Evolutionary conservation across 2,113 vertebrate genomes (phyloP).

Genomic region (Hypocryptadius cinnamomeus): DNA sequence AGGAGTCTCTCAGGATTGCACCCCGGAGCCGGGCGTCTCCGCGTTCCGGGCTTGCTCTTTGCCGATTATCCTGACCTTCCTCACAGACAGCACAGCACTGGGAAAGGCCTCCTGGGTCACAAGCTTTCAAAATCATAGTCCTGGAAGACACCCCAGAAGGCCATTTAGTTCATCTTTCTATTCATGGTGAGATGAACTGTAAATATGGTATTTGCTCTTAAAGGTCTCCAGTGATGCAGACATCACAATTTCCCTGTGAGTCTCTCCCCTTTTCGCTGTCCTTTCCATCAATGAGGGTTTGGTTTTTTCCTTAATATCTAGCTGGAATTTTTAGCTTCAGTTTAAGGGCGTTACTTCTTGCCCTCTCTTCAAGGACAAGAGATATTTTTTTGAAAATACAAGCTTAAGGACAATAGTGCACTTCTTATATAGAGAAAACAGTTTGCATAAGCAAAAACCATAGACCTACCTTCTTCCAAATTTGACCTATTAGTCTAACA

Average conservation of each 20-base stretch:
- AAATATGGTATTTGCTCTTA: not conserved
- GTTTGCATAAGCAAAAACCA: not conserved
- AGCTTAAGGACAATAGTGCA: not conserved
- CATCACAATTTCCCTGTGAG: not conserved
- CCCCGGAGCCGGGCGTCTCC: not conserved
- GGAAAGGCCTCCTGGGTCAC: not conserved
- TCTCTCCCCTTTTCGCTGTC: not conserved
- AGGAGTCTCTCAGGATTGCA: not conserved
- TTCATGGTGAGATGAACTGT: not conserved
- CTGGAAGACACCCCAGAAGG: not conserved
- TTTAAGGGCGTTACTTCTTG: not conserved
- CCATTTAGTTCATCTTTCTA: not conserved
- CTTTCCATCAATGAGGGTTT: not conserved
- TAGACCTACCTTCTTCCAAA: not conserved
- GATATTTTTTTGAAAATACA: not conserved
- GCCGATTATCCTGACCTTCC: not conserved
- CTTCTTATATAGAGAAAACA: not conserved
- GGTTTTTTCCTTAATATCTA: not conserved
- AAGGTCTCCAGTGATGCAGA: not conserved
- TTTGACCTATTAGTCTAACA: not conserved
- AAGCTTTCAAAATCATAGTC: not conserved
- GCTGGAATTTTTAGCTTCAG: not conserved
- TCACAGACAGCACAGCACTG: not conserved
- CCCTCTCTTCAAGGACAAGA: not conserved
- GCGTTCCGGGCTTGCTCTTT: not conserved